phyloP scores from a whole-genome alignment of 2,888 invertebrate genomes.

The Philopedon plagiatum region DNA sequence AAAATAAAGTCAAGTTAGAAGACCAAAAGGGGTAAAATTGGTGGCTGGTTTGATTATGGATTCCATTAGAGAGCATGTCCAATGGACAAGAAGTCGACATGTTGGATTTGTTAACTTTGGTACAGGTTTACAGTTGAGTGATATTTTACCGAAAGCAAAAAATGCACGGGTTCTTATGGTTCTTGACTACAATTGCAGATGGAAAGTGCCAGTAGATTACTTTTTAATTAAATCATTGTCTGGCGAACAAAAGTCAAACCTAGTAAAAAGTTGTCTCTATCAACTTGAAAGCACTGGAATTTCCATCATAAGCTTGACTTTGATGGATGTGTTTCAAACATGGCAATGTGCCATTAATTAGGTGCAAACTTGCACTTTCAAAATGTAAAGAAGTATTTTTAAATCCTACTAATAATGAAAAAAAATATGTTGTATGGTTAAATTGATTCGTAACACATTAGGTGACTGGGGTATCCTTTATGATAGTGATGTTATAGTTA shows the following conservation, averaged over 20 bases:
- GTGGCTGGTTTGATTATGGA: conserved; percentile 47
- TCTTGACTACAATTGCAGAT: conserved; percentile 1
- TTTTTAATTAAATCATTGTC: conserved; percentile 24
- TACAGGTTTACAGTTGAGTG: background rate
- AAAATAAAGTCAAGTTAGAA: too few species aligned
- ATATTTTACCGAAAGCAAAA: conserved; percentile 20
- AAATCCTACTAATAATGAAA: background rate
- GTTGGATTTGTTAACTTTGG: conserved; percentile 26
- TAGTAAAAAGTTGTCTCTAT: conserved; percentile 21
- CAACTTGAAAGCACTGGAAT: conserved; percentile 14
- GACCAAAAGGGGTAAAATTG: background rate
- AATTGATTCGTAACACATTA: background rate
- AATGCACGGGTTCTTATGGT: conserved; percentile 18
- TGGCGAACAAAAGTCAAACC: conserved; percentile 23
- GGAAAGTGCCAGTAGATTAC: conserved; percentile 16
- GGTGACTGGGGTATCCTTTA: background rate
- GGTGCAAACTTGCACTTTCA: conserved; percentile 7
- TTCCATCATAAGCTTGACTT: conserved; percentile 18
- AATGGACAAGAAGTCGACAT: conserved; percentile 41
- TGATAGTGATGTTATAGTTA: conserved; percentile 9
- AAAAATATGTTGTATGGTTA: conserved; percentile 12
- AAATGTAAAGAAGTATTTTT: background rate
- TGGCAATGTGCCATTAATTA: conserved; percentile 14
- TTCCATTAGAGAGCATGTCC: conserved; percentile 47
- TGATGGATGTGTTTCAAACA: conserved; percentile 31